Evolutionary conservation across 2,888 invertebrate genomes (phyloP).

Genomic region (Panopea generosa): DNA sequence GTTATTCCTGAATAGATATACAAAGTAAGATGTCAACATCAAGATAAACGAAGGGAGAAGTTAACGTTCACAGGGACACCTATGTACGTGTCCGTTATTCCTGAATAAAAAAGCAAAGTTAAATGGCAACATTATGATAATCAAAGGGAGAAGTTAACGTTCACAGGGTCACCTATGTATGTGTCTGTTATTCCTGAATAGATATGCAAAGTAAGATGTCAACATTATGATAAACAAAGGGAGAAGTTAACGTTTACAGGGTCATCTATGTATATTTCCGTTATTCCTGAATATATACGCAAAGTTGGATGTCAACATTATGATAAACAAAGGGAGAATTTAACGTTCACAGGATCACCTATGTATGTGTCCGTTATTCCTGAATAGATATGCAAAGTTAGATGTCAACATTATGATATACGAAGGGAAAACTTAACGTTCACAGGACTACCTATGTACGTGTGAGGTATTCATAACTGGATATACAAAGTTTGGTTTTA

Average conservation of each 20-base stretch:
- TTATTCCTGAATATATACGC: conserved; percentile 37
- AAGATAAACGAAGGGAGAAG: too few relatives aligned
- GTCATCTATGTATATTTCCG: conserved; percentile 47
- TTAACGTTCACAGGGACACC: conserved; percentile 46
- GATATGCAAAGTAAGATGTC: too few relatives aligned
- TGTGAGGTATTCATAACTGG: conserved; percentile 40
- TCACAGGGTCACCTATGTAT: conserved; percentile 44
- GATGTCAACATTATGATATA: too few relatives aligned
- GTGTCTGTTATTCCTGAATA: conserved; percentile 44
- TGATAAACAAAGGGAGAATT: too few relatives aligned
- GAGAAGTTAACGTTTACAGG: conserved; percentile 51
- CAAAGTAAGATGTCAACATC: too few relatives aligned
- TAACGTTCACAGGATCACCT: conserved; percentile 45
- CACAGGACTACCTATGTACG: conserved; percentile 40
- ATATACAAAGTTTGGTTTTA: too few relatives aligned
- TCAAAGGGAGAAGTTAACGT: too few relatives aligned
- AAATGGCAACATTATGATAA: too few relatives aligned
- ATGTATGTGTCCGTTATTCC: conserved; percentile 42
- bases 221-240: conserved; percentile 50
- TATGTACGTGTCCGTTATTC: conserved; percentile 40
- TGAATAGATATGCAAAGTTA: too few relatives aligned
- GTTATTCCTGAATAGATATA: conserved; percentile 37
- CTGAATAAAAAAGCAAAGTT: too few relatives aligned
- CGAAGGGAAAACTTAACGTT: too few relatives aligned
- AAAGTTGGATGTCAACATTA: too few relatives aligned